A percentile compares a stretch with the other conserved stretches of the same genome.
Evolutionary conservation across 2,888 invertebrate species (phyloP).

Genomic region (Rhabditophanes sp.): DNA sequence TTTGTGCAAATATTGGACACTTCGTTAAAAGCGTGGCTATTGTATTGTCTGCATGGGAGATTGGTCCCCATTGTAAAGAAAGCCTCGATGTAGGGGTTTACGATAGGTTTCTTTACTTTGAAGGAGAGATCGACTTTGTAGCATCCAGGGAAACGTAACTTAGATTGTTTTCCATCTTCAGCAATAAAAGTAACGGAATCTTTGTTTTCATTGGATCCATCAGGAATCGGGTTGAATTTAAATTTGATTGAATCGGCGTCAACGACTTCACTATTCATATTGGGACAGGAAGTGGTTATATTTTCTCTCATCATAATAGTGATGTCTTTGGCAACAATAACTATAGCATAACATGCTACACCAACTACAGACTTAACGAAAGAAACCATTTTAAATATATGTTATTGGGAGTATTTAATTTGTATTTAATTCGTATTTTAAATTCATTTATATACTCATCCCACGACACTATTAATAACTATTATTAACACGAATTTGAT

Average conservation of each 20-base stretch:
- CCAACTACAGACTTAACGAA: too few relatives aligned
- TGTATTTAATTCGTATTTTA: too few relatives aligned
- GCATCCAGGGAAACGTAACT: constrained; percentile 27
- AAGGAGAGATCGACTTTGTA: constrained; percentile 25
- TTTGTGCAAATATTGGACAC: constrained; percentile 25
- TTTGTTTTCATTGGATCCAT: constrained; percentile 2
- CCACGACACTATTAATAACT: too few relatives aligned
- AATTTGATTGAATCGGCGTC: constrained; percentile 21
- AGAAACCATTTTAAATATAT: too few relatives aligned
- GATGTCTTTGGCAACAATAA: constrained; percentile 6
- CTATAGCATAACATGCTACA: too few relatives aligned
- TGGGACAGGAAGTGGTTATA: constrained; percentile 12
- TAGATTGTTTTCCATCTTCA: constrained; percentile 12
- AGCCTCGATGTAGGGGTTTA: constrained; percentile 32
- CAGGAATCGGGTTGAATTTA: constrained; percentile 19
- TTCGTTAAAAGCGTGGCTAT: constrained; percentile 9
- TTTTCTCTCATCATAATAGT: constrained; percentile 10
- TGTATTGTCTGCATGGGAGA: constrained; percentile 20
- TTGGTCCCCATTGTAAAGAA: constrained; percentile 29
- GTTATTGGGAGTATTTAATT: too few relatives aligned
- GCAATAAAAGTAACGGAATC: constrained; percentile 9
- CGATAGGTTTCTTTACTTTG: constrained; percentile 18
- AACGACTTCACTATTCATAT: constrained; percentile 20
- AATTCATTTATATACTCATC: too few relatives aligned
- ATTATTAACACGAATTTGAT: too few relatives aligned